A percentile compares a stretch with the other conserved stretches of the same genome.
Conservation (phyloP, 2,888 invertebrate genomes). For the Phlogophora meticulosa region DNA sequence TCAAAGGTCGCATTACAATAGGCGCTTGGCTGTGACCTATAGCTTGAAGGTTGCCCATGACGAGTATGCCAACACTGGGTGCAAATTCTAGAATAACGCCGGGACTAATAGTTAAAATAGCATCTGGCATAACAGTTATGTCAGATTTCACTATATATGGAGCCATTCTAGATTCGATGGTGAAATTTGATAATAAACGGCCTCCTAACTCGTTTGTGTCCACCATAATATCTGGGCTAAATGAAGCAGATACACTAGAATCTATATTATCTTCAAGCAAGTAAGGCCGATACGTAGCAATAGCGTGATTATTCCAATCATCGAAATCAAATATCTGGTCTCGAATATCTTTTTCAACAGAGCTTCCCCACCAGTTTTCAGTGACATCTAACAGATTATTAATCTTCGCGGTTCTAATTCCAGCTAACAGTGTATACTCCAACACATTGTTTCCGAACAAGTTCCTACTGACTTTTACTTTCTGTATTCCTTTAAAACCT, state of each 20-base stretch:
- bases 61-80: constrained; percentile 98
- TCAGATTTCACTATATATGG: constrained; percentile 97
- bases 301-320: constrained; percentile 99
- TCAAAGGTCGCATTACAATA: constrained; percentile 94
- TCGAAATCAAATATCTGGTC: constrained; percentile 98
- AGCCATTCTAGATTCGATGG: constrained; percentile 91
- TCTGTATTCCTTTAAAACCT: constrained; percentile 98
- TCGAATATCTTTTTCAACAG: constrained; percentile 93
- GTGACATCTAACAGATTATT: constrained; percentile 96
- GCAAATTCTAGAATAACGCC: constrained; percentile 98
- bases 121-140: constrained; percentile 99
- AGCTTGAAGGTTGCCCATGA: constrained; percentile 97
- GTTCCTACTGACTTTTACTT: constrained; percentile 97
- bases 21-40: constrained; percentile 94
- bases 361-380: constrained; percentile 99
- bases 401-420: constrained; percentile 96
- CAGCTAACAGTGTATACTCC: constrained; percentile 98
- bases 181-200: constrained; percentile 93
- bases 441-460: constrained; percentile 95
- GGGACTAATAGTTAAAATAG: constrained; percentile 95
- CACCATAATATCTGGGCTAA: constrained; percentile 90
- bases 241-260: constrained; percentile 94
- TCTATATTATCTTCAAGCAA: constrained; percentile 95
- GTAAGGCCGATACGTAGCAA: constrained; percentile 97
- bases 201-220: constrained; percentile 95